Base-by-base conservation (phyloP, 1,140 invertebrate genomes). In the Harlomillsia oculata region DNA sequence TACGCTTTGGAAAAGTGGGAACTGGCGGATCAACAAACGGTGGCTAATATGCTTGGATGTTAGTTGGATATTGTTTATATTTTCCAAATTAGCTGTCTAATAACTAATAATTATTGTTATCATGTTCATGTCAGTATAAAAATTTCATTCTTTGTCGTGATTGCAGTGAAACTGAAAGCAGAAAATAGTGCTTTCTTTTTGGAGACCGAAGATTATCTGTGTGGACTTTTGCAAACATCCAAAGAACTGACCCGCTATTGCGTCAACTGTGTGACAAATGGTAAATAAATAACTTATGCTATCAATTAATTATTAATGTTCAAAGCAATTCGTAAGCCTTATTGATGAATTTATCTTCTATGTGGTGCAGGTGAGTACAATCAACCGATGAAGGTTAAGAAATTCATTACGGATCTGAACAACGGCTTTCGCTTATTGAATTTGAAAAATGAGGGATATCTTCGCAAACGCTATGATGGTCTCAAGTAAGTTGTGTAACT, bases 161-260 rank as follows among this genome's bases (percentile, higher is more conserved):
- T 69, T 71, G 28, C 56, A 83, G 82, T 84, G 2, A 76, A 74
- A 72, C 71, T 72, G 36, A 67, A 76, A 46, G 60, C 73, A 14
- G 59, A 62, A 36, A 70, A 80, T 54, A 76, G 84, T 21, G 85
- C 85, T 1, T 90, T 94, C 67, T 88, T 92, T 69, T 72, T 95
- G 54, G 89, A 94, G 64, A 74, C 94, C 20, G 90, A 96, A 71
- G 90, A 94, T 66, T 95, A 87, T 67, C 72, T 96, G 13, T 80
- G 86, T 69, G 90, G 91, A 3, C 71, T 94, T 6, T 71, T 94
- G 20, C 79, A 83, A 66, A 70, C 94, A 45, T 82, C 86, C 25
- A 80, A 83, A 39, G 90, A 94, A 77, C 71, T 95, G 74, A 76
- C 83, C 8, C 79, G 90, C 9, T 82, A 89, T 61, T 84, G 88